These are phyloP conservation scores for Pedionomus torquatus DNA, from an alignment of 2,113 vertebrate genomes.

Conservation along the genomic window DNA sequence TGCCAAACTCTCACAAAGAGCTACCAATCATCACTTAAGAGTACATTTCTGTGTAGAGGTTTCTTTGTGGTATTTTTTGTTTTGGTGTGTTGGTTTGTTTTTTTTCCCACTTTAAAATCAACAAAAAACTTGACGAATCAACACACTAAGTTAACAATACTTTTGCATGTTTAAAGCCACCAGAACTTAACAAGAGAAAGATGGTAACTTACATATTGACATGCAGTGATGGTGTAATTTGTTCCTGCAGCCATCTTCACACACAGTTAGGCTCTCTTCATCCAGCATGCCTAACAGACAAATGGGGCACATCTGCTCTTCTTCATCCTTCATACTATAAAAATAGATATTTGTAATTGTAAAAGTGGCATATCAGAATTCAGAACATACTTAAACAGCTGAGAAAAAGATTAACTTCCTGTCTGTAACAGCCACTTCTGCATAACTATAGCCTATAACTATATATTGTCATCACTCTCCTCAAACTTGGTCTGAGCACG, in stretches of 20 bases:
- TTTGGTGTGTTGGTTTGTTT: not conserved
- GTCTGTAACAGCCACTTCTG: not conserved
- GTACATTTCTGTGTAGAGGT: not conserved
- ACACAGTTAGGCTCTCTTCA: constrained; percentile 80
- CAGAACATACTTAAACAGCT: not conserved
- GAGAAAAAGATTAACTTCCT: not conserved
- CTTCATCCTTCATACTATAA: constrained; percentile 88
- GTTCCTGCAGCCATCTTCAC: constrained; percentile 91
- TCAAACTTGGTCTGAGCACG: not conserved
- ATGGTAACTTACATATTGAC: constrained; percentile 86
- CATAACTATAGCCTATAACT: not conserved
- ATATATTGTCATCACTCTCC: too few species aligned
- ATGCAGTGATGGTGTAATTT: constrained; percentile 94
- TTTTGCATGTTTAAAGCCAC: not conserved
- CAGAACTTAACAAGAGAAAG: not conserved
- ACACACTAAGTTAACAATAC: not conserved
- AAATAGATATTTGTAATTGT: not conserved
- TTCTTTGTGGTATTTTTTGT: not conserved
- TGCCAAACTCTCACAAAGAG: not conserved
- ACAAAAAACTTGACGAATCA: not conserved
- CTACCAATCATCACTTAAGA: not conserved
- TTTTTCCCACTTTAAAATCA: not conserved
- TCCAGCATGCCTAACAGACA: constrained; percentile 91
- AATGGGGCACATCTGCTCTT: constrained; percentile 93
- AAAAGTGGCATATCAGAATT: not conserved